A percentile compares a stretch with the other conserved stretches of the same genome.
Evolutionary conservation across 1,140 invertebrate genomes (phyloP).

Genomic region (Plutomurus gul): DNA sequence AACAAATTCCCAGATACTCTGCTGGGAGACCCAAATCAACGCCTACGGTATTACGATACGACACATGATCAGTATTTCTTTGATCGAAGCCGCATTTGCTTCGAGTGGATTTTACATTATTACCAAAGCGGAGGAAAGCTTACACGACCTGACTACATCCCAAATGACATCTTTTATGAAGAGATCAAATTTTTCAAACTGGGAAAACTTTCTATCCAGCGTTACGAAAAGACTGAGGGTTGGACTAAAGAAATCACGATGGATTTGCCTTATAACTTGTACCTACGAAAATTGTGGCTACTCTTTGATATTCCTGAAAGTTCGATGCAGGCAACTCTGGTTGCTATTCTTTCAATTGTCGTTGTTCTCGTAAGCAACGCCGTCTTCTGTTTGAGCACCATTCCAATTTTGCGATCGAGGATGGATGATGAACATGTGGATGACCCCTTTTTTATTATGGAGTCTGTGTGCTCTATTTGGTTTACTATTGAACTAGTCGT

Average conservation of each 20-base stretch:
- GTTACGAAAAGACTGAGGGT: slow-evolving; percentile 56
- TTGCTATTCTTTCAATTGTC: slow-evolving; percentile 85
- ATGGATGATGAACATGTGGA: neutral
- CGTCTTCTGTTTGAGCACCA: slow-evolving; percentile 91
- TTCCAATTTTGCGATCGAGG: neutral
- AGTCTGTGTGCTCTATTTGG: slow-evolving; percentile 90
- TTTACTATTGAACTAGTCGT: slow-evolving; percentile 91
- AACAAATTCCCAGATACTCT: slow-evolving; percentile 64
- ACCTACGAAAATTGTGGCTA: slow-evolving; percentile 40
- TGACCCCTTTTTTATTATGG: slow-evolving; percentile 81
- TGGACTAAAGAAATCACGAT: neutral
- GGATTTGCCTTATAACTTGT: slow-evolving; percentile 13
- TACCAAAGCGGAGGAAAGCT: slow-evolving; percentile 64
- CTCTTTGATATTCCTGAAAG: slow-evolving; percentile 47
- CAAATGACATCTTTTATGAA: slow-evolving; percentile 58
- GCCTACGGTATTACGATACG: slow-evolving; percentile 56
- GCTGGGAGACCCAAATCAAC: slow-evolving; percentile 61
- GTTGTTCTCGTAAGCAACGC: slow-evolving; percentile 92
- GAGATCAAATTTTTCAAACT: slow-evolving; percentile 62
- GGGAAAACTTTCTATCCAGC: slow-evolving; percentile 58
- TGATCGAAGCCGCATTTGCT: slow-evolving; percentile 41
- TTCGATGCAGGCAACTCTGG: slow-evolving; percentile 61
- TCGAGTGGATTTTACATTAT: slow-evolving; percentile 61
- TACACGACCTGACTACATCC: slow-evolving; percentile 60
- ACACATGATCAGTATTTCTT: slow-evolving; percentile 47